Base-by-base conservation (phyloP, 2,888 invertebrate genomes). In the Ceraclea dissimilis region DNA sequence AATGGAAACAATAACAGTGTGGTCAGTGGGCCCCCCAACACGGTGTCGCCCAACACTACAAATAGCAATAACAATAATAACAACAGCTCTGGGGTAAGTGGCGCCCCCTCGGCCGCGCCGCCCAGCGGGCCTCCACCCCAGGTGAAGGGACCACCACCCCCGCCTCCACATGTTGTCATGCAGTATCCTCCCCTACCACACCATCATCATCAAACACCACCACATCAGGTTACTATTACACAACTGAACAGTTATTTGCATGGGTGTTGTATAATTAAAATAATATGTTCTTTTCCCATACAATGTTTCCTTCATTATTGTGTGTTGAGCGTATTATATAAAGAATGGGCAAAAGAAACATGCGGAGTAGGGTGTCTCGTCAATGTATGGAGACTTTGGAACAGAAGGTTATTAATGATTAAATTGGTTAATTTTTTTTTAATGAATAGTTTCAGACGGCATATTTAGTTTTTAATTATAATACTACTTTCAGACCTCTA, bases 1-100 rank as follows among this genome's bases (percentile, higher is more conserved):
- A 63, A 17, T 52, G 56, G 60, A 47, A 66, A 63, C 49, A 55
- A 10, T 50, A 50, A 54, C 66, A 67, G 53, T 62, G 66, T 61
- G 64, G 57, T 64, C 81, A 87, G 31, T 78, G 79, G 57, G 69
- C 63, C 64, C 69, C 67, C 63, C 70, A 66, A 66, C 66, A 51
- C 2, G 20, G 34, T 1, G 33, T 34, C 6, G 34, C 16, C 43
- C 57, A 44, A 44, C 62, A 59, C 46, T 61, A 66, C 49, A 53
- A 63, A 11, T 76, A 60, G 16, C 55, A 16, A 60, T 60, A 11
- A 59, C 61, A 49, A 62, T 43, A 55, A 46, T 26, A 54, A 33
- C 60, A 58, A 31, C 57, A 61, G 16, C 34, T 8, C 4, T 10
- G 4, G 26, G 4, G 51, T 17, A 26, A 21, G 49, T n/a, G 20